Evolutionary conservation across 2,113 vertebrate species (phyloP).

Genomic region (Himantopus leucocephalus): DNA sequence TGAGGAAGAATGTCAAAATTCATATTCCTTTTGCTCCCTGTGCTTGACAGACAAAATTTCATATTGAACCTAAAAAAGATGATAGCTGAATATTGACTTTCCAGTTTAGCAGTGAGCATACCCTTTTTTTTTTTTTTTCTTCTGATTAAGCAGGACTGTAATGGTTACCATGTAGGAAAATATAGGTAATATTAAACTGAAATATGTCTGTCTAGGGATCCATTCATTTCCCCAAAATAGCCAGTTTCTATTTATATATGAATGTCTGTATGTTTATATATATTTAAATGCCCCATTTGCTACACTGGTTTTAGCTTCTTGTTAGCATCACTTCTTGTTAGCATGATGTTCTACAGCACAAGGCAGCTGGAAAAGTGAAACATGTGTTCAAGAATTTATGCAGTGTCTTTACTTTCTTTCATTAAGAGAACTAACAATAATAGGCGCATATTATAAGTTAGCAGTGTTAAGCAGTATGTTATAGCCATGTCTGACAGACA

Average conservation of each 20-base stretch:
- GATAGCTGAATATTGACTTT: conserved; percentile 43
- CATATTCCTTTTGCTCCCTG: not conserved
- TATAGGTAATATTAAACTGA: conserved; percentile 73
- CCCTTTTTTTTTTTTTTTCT: not conserved
- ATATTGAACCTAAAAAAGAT: conserved; percentile 18
- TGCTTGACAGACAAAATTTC: conserved; percentile 25
- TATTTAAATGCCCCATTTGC: conserved; percentile 81
- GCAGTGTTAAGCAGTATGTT: conserved; percentile 72
- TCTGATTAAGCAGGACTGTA: conserved; percentile 56
- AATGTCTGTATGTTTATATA: conserved; percentile 79
- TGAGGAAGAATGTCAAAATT: conserved; percentile 25
- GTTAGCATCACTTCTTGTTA: conserved; percentile 83
- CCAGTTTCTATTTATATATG: conserved; percentile 75
- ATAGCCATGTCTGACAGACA: conserved; percentile 68
- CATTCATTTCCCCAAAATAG: conserved; percentile 71
- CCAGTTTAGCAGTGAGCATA: conserved; percentile 30
- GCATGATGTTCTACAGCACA: conserved; percentile 78
- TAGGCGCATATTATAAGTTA: conserved; percentile 68
- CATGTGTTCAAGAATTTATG: conserved; percentile 80
- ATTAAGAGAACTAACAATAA: conserved; percentile 77
- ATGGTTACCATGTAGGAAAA: conserved; percentile 72
- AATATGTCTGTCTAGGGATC: conserved; percentile 76
- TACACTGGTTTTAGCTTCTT: conserved; percentile 79
- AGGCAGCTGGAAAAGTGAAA: conserved; percentile 75
- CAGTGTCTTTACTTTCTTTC: conserved; percentile 80